Percentiles rank a stretch among this genome's conserved stretches.
These are phyloP conservation scores for Neodiprion pinetum DNA, from an alignment of 1,140 invertebrate genomes.

Conservation along the genomic window DNA sequence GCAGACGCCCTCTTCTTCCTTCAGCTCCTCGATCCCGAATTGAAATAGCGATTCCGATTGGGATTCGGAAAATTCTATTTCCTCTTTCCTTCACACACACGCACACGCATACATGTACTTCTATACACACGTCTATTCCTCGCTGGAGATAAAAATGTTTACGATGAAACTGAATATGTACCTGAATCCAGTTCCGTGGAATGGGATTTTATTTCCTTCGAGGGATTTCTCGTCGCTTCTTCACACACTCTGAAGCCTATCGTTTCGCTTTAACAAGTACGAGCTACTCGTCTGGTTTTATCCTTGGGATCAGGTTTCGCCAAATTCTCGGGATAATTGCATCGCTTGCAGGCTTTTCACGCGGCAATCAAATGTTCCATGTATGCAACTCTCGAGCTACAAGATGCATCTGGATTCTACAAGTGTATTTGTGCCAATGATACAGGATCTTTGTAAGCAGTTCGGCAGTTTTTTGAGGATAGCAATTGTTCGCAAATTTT, in stretches of 20 bases:
- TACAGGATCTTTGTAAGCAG: no score
- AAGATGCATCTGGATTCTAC: no score
- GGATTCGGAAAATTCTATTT: conserved; percentile 34
- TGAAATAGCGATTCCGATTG: conserved; percentile 25
- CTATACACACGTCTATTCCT: neutral
- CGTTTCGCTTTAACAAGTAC: neutral
- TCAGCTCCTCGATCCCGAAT: neutral
- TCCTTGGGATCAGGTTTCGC: neutral
- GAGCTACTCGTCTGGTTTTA: neutral
- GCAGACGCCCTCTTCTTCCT: neutral
- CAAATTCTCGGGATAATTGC: no score
- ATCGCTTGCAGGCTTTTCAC: no score
- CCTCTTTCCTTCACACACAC: neutral
- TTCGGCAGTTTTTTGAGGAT: no score
- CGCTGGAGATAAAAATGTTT: conserved; percentile 43
- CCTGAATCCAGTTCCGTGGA: conserved; percentile 45
- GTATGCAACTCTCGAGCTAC: no score
- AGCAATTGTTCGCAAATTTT: no score
- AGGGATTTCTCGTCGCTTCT: neutral
- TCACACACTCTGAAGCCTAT: neutral
- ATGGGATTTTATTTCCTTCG: conserved; percentile 44
- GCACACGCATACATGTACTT: no score
- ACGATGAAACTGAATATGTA: conserved; percentile 30
- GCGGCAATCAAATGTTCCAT: no score
- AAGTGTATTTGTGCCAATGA: no score